Percentiles rank a stretch among this genome's conserved stretches.
Conservation (phyloP, 2,113 vertebrate genomes). For the Actinemys pallida region DNA sequence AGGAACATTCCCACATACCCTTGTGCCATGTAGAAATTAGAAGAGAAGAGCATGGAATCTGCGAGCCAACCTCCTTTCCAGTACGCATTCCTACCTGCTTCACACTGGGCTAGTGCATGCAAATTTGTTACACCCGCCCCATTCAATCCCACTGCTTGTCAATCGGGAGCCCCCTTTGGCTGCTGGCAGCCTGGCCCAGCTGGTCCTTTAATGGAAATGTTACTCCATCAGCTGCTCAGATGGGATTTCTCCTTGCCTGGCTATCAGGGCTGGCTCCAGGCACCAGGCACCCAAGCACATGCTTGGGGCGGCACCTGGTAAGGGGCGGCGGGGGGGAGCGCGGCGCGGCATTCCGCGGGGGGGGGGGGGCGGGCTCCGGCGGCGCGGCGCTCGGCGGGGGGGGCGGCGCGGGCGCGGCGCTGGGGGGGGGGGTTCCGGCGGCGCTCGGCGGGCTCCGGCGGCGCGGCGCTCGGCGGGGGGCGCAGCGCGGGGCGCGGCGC, state of each 20-base stretch:
- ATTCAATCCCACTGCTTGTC: neutral
- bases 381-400: too few relatives aligned
- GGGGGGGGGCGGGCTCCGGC: too few relatives aligned
- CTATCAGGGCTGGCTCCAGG: too few relatives aligned
- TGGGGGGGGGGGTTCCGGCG: too few relatives aligned
- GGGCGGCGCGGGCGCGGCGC: too few relatives aligned
- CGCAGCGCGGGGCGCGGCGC: too few relatives aligned
- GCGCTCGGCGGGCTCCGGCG: too few relatives aligned
- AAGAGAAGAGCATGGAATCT: neutral
- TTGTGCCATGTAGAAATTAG: neutral
- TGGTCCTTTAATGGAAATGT: neutral
- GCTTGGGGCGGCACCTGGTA: too few relatives aligned
- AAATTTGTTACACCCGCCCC: neutral
- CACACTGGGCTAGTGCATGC: neutral
- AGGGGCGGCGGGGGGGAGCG: too few relatives aligned
- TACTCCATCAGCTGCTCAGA: neutral
- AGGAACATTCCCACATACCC: neutral
- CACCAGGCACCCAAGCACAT: too few relatives aligned
- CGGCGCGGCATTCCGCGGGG: too few relatives aligned
- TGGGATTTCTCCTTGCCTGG: neutral
- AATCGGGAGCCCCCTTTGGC: neutral
- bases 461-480: too few relatives aligned
- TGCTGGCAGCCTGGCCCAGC: neutral
- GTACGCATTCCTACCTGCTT: neutral
- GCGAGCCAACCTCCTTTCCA: neutral